Base-by-base conservation (phyloP, 1,140 invertebrate genomes). In the Scaptomyza pallida region DNA sequence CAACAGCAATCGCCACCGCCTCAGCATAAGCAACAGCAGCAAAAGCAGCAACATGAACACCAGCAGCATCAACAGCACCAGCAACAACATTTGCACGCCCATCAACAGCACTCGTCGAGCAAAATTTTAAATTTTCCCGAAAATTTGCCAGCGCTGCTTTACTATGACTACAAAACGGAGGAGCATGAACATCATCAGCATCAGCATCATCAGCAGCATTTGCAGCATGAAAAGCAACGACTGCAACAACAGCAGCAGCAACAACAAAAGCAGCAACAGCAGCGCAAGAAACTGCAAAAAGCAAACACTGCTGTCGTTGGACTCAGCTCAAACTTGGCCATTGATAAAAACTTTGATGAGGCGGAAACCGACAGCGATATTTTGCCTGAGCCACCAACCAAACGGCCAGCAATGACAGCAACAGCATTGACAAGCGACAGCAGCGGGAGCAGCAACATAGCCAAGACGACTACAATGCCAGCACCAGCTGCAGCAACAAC, bases 301-400 rank as follows among this genome's bases (percentile, higher is more conserved):
- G 47, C 63, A 41, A 57, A 63, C 16, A 33, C 64, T 56, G 71
- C 40, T 61, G 79, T 72, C 33, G 59, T n/a, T n/a, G n/a, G n/a
- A n/a, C n/a, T n/a, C n/a, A n/a, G n/a, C n/a, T n/a, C 56, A 15
- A 71, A 63, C 80, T 77, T 80, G 65, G 37, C 35, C 40, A 69
- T 23, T 86, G 81, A 88, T 86, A 88, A 88, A 78, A 88, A 82
- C 74, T 80, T 72, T 79, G 79, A 89, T 89, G 89, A 88, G 69
- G 72, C 71, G 76, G 85, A 90, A 83, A 83, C 81, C 55, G 89
- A 90, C 89, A 90, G 89, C 72, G 89, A 90, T 86, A 90, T 90
- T 89, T 77, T 90, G 62, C 89, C 89, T 19, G 89, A 91, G 75
- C 85, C 89, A 33, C 89, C 89, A 57, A 91, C 89, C 67, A 91